Evolutionary conservation across 2,113 vertebrate genomes (phyloP).

Genomic region (Nycticorax nycticorax): DNA sequence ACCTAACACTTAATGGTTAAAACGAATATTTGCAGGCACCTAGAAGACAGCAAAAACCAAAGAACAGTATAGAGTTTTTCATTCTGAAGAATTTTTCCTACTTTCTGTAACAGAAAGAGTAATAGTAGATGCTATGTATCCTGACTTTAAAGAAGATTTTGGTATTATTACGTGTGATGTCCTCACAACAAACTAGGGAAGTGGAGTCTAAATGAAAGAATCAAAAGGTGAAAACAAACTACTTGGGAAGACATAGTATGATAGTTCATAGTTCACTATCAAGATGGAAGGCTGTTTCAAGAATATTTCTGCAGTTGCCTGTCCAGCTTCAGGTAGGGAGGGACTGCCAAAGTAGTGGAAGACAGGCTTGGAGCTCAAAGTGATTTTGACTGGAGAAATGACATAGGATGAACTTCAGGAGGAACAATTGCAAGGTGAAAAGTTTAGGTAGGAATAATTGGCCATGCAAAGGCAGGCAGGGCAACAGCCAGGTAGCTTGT

Average conservation of each 20-base stretch:
- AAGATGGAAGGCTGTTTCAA: background rate
- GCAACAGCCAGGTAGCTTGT: background rate
- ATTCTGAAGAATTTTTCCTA: background rate
- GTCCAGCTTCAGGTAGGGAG: background rate
- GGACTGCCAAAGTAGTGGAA: background rate
- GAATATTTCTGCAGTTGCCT: background rate
- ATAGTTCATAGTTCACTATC: background rate
- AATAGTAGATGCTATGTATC: background rate
- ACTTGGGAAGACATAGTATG: background rate
- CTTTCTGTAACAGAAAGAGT: background rate
- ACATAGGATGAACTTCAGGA: background rate
- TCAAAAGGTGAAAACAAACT: background rate
- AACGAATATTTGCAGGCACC: background rate
- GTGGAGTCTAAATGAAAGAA: background rate
- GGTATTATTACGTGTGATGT: background rate
- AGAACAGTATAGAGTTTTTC: background rate
- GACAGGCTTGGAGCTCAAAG: background rate
- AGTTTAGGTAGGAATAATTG: background rate
- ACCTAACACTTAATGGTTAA: background rate
- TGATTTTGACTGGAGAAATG: background rate
- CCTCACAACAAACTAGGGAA: background rate
- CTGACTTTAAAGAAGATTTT: background rate
- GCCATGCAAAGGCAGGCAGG: background rate
- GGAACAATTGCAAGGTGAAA: background rate
- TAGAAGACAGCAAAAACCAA: background rate